Base-by-base conservation (phyloP, 2,113 vertebrate genomes). In the Caranx ignobilis region DNA sequence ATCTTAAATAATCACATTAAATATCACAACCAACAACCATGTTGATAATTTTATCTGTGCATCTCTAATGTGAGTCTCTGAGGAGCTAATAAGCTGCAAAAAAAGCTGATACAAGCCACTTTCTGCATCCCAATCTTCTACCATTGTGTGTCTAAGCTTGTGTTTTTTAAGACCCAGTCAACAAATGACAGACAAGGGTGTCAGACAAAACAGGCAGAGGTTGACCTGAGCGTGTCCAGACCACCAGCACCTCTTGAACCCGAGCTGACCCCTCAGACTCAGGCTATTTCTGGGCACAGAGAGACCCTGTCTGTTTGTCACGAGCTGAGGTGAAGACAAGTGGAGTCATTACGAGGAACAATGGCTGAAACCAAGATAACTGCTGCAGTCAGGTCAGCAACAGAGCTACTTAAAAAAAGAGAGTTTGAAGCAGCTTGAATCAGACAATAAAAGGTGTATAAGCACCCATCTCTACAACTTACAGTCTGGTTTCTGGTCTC, bases 261-360 rank as follows among this genome's bases (percentile, higher is more conserved):
- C 43, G n/a, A 39, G 3, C 64, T 65, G 70, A 79, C 69, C 45
- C 0, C 47, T 39, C 75, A 69, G n/a, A 75, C 34, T 16, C 54
- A 5, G 1, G 21, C 62, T 76, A 76, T 76, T 73, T 73, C 75
- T 82, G 3, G 74, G 63, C 55, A n/a, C 4, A 56, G 37, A 48
- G 16, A 11, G 37, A 35, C 6, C 59, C 71, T 26, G 21, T 57
- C 10, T 50, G 56, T 31, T 26, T 11, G 48, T 11, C n/a, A 60
- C 69, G 7, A 52, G 21, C 16, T 34, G 18, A 13, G 31, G 37
- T 16, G n/a, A 21, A 39, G 56, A 39, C 16, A 55, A 26, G 7
- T 7, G n/a, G 3, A 18, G 41, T 5, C 7, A 43, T 21, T 11
- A 47, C 11, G 13, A 75, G n/a, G 18, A 45, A 21, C 19, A 60